Conservation (phyloP, 2,113 vertebrate genomes). For the Rhynchopsitta pachyrhyncha region DNA sequence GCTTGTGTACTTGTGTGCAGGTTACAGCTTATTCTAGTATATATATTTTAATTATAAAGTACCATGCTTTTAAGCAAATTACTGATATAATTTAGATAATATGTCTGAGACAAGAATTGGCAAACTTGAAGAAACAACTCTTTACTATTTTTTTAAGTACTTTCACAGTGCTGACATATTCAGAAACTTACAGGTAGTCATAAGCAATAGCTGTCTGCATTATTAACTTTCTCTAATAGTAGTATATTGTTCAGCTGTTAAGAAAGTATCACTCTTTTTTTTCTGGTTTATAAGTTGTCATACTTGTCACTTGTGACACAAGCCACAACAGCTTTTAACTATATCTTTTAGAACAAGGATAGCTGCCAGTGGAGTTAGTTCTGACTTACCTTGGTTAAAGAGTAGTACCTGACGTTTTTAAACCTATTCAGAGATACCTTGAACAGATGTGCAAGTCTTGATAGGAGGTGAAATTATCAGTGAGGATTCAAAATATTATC, state of each 20-base stretch:
- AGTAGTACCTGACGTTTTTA: not conserved
- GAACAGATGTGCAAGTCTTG: not conserved
- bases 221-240: constrained; percentile 40
- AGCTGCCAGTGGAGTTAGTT: not conserved
- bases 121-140: not conserved
- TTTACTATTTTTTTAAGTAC: constrained; percentile 16
- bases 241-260: constrained; percentile 16
- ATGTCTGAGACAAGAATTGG: not conserved
- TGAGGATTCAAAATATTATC: not conserved
- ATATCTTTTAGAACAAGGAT: not conserved
- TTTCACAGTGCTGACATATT: not conserved
- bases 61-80: not conserved
- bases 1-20: not conserved
- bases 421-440: not conserved
- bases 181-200: constrained; percentile 18
- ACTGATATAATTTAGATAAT: not conserved
- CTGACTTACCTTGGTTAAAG: not conserved
- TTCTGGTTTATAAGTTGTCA: constrained; percentile 14
- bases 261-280: not conserved
- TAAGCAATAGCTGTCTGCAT: not conserved
- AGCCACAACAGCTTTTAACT: not conserved
- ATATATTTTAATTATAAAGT: not conserved
- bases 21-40: not conserved
- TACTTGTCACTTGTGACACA: not conserved
- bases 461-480: not conserved